These are phyloP conservation scores for Arctia plantaginis DNA, from an alignment of 2,888 invertebrate genomes.

Conservation along the genomic window DNA sequence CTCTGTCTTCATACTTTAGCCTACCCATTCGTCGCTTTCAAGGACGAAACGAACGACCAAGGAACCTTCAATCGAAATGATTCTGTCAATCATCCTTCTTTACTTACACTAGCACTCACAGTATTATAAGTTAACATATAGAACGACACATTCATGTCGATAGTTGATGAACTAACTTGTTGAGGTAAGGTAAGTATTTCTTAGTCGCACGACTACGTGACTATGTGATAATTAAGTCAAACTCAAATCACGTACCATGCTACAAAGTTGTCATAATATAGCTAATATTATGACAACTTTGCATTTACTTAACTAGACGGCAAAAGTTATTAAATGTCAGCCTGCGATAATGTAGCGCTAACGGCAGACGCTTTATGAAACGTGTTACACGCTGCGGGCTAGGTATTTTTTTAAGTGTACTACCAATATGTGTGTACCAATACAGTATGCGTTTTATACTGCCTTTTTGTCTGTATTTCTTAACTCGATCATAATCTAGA, in stretches of 20 bases:
- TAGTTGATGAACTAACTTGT: conserved; percentile 46
- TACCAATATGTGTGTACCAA: background rate
- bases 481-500: background rate
- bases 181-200: conserved; percentile 36
- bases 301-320: background rate
- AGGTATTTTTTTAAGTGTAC: background rate
- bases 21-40: conserved; percentile 53
- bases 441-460: background rate
- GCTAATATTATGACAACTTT: background rate
- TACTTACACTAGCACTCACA: background rate
- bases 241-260: conserved; percentile 11
- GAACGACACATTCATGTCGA: conserved; percentile 40
- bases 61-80: conserved; percentile 51
- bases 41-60: conserved; percentile 53
- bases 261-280: conserved; percentile 23
- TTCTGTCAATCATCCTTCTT: conserved; percentile 35
- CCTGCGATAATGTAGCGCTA: background rate
- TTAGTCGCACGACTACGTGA: conserved; percentile 24
- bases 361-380: background rate
- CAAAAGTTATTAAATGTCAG: background rate
- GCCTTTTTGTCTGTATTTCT: background rate
- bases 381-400: background rate
- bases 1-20: conserved; percentile 55
- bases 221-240: background rate
- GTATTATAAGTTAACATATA: conserved; percentile 36